A percentile compares a stretch with the other conserved stretches of the same genome.
These are phyloP conservation scores for Pammene aurita DNA, from an alignment of 2,888 invertebrate species.

Conservation along the genomic window DNA sequence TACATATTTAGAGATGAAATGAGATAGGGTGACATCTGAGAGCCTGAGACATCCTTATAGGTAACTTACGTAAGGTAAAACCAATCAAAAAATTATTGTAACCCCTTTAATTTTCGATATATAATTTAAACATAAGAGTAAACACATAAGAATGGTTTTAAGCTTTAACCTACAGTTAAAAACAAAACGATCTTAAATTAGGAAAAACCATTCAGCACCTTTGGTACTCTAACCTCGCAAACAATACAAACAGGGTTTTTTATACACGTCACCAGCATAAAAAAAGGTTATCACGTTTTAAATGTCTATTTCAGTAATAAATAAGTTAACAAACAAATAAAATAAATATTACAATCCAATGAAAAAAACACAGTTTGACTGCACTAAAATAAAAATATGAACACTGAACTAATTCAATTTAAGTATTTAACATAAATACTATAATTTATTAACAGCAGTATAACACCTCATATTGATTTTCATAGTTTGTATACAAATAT, in stretches of 20 bases:
- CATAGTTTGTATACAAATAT: slow-evolving; percentile 16
- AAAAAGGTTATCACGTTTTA: slow-evolving; percentile 19
- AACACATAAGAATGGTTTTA: background rate
- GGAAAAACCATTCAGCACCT: background rate
- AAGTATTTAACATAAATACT: slow-evolving; percentile 23
- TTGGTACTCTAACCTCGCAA: slow-evolving; percentile 21
- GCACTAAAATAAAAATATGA: background rate
- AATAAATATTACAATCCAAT: slow-evolving; percentile 5
- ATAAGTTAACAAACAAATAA: slow-evolving; percentile 20
- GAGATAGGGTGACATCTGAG: too few species aligned
- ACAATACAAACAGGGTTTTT: slow-evolving; percentile 4
- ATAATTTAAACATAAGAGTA: too few species aligned
- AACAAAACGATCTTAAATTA: too few species aligned
- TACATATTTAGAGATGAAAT: too few species aligned
- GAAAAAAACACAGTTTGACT: slow-evolving; percentile 9
- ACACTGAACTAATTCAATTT: slow-evolving; percentile 21
- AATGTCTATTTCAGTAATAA: slow-evolving; percentile 33
- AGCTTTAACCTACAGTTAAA: background rate
- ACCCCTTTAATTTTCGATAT: too few species aligned
- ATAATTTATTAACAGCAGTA: slow-evolving; percentile 25
- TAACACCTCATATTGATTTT: slow-evolving; percentile 21
- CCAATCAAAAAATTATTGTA: too few species aligned
- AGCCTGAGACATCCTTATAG: too few species aligned
- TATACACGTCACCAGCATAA: background rate
- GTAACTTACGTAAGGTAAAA: too few species aligned